Percentiles rank a stretch among this genome's conserved stretches.
These are phyloP conservation scores for Bubo scandiacus DNA, from an alignment of 2,113 vertebrate genomes.

Conservation along the genomic window DNA sequence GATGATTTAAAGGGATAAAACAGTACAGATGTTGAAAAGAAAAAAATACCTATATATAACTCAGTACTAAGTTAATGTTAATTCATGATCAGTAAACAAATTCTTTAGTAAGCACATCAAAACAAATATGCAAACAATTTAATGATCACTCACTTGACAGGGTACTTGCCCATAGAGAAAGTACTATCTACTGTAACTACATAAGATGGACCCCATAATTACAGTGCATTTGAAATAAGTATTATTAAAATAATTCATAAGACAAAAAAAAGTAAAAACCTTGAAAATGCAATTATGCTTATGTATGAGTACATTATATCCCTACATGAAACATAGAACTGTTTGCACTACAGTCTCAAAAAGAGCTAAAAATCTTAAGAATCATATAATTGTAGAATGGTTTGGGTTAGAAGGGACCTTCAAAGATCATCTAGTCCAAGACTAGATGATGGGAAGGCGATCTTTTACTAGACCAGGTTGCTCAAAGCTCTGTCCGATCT, in stretches of 20 bases:
- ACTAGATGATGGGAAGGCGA: background rate
- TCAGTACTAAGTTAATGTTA: background rate
- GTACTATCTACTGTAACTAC: background rate
- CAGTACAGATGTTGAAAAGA: background rate
- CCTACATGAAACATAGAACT: background rate
- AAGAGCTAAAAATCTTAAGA: background rate
- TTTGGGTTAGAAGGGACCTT: background rate
- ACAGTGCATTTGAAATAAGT: background rate
- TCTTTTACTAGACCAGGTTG: background rate
- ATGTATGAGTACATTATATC: too few species aligned
- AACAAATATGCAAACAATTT: background rate
- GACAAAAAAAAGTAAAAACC: background rate
- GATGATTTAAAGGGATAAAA: background rate
- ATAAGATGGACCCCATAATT: background rate
- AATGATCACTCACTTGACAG: background rate
- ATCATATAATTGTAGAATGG: background rate
- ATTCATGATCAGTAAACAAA: background rate
- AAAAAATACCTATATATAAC: background rate
- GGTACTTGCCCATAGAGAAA: background rate
- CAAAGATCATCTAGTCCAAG: background rate
- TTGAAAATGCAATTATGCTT: background rate
- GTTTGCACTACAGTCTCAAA: background rate
- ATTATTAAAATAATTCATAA: background rate
- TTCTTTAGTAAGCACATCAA: background rate
- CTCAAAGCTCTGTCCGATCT: background rate